A percentile compares a stretch with the other conserved stretches of the same genome.
These are phyloP conservation scores for Drosophila nasuta DNA, from an alignment of 1,140 invertebrate genomes.

Conservation along the genomic window DNA sequence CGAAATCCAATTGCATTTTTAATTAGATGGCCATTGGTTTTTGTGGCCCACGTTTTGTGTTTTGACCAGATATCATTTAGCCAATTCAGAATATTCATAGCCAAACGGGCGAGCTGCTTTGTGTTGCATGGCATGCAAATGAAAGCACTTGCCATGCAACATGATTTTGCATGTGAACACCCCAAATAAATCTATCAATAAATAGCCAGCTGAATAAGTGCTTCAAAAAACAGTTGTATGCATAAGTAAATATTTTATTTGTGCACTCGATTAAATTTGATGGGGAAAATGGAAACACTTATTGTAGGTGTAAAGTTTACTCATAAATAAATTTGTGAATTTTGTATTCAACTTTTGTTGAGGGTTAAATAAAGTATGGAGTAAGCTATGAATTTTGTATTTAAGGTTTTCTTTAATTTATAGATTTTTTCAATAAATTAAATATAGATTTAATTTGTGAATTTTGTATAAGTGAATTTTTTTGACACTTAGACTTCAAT, in stretches of 20 bases:
- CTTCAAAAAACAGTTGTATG: not conserved
- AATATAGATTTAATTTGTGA: too few relatives aligned
- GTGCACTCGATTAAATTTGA: not conserved
- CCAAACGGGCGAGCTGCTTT: not conserved
- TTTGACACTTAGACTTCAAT: too few relatives aligned
- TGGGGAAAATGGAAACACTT: not conserved
- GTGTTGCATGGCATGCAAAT: not conserved
- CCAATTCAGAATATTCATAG: slow-evolving; percentile 73
- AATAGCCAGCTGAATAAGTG: not conserved
- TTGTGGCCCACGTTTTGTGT: slow-evolving; percentile 33
- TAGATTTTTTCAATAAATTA: too few relatives aligned
- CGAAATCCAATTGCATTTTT: slow-evolving; percentile 78
- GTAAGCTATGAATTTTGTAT: too few relatives aligned
- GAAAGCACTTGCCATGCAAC: slow-evolving; percentile 31
- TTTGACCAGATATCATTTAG: slow-evolving; percentile 57
- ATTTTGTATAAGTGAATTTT: too few relatives aligned
- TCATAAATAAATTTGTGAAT: too few relatives aligned
- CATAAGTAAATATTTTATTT: slow-evolving; percentile 1
- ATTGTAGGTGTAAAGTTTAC: not conserved
- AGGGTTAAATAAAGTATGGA: too few relatives aligned
- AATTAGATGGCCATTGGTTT: slow-evolving; percentile 62
- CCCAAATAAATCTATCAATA: slow-evolving; percentile 11
- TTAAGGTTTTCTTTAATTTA: too few relatives aligned
- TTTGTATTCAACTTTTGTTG: too few relatives aligned
- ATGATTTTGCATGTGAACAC: slow-evolving; percentile 11